These are phyloP conservation scores for Xylota segnis DNA, from an alignment of 2,888 invertebrate species.

Conservation along the genomic window DNA sequence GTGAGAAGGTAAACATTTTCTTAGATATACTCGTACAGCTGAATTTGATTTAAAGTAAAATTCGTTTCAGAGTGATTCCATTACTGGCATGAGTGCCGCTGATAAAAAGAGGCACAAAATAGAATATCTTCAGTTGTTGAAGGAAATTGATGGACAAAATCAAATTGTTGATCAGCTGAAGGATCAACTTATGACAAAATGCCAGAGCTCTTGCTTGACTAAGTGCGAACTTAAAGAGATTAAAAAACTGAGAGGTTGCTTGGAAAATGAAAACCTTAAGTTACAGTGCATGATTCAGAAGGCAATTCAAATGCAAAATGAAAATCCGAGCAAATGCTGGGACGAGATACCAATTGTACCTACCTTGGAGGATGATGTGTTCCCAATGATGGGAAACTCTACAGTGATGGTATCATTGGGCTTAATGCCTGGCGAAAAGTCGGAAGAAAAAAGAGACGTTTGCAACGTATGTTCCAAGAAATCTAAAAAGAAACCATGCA, in stretches of 20 bases:
- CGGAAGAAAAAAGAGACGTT: background rate
- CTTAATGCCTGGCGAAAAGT: background rate
- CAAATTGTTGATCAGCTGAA: slow-evolving; percentile 81
- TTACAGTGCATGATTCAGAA: slow-evolving; percentile 80
- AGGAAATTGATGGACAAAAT: slow-evolving; percentile 82
- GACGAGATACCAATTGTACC: slow-evolving; percentile 81
- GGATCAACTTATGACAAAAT: slow-evolving; percentile 79
- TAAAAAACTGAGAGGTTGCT: slow-evolving; percentile 80
- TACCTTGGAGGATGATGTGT: slow-evolving; percentile 82
- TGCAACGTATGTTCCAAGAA: slow-evolving; percentile 19
- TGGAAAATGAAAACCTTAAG: slow-evolving; percentile 82
- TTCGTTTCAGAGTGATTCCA: slow-evolving; percentile 61
- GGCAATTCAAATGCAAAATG: slow-evolving; percentile 81
- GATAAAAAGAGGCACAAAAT: slow-evolving; percentile 71
- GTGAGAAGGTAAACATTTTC: slow-evolving; percentile 47
- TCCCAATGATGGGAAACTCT: slow-evolving; percentile 45
- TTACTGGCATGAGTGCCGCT: slow-evolving; percentile 60
- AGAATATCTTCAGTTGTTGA: slow-evolving; percentile 81
- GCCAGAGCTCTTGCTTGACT: slow-evolving; percentile 79
- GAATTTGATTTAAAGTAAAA: background rate
- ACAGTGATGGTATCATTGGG: slow-evolving; percentile 43
- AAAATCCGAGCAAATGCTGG: slow-evolving; percentile 81
- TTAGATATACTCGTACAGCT: no score
- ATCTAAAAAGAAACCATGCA: slow-evolving; percentile 28
- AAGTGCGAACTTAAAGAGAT: slow-evolving; percentile 81